Percentiles rank a stretch among this genome's conserved stretches.
These are phyloP conservation scores for Brachylomia viminalis DNA, from an alignment of 2,888 invertebrate species.

Conservation along the genomic window DNA sequence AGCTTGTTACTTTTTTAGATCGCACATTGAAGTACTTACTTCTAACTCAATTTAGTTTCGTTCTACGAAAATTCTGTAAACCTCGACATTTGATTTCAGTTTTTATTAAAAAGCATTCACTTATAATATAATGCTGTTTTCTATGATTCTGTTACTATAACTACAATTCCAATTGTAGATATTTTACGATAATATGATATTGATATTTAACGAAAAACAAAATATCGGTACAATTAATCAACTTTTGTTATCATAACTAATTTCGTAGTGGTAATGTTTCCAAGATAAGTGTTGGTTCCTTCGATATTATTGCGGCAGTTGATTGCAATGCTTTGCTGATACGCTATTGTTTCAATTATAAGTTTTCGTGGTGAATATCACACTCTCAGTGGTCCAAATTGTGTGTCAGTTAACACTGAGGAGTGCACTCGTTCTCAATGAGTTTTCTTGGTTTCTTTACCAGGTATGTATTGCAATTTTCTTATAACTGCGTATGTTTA, in stretches of 20 bases:
- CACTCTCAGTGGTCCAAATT: constrained; percentile 37
- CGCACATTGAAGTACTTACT: neutral
- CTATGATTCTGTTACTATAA: constrained; percentile 1
- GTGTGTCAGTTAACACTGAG: constrained; percentile 22
- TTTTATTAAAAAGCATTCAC: neutral
- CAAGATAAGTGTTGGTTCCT: constrained; percentile 70
- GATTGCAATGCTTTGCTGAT: constrained; percentile 70
- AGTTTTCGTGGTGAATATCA: constrained; percentile 46
- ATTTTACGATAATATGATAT: constrained; percentile 13
- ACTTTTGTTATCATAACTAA: constrained; percentile 68
- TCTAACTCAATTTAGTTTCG: neutral
- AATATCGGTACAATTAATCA: constrained; percentile 68
- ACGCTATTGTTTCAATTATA: constrained; percentile 66
- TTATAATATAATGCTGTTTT: neutral
- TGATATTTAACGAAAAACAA: constrained; percentile 20
- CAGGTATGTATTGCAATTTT: constrained; percentile 69
- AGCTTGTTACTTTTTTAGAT: neutral
- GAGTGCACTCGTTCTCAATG: constrained; percentile 67
- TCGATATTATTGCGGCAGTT: constrained; percentile 71
- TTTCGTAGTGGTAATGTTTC: constrained; percentile 72
- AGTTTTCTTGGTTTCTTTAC: constrained; percentile 69
- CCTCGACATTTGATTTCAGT: neutral
- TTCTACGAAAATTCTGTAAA: neutral
- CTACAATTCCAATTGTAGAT: neutral
- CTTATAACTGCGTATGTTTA: neutral